phyloP scores from a whole-genome alignment of 2,888 invertebrate genomes.

The Chrysolina oricalcia region DNA sequence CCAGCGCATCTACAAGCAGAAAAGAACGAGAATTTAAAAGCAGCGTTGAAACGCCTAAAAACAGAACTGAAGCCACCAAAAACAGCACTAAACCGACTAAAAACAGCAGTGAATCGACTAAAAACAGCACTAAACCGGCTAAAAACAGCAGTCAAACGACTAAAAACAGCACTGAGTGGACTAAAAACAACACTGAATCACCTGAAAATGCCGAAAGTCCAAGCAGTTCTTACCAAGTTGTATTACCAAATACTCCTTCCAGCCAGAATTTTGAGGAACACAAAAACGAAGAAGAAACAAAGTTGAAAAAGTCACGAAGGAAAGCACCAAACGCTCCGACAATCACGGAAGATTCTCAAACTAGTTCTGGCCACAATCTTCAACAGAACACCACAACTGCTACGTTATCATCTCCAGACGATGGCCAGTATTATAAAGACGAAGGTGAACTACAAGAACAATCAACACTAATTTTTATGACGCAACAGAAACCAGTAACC shows the following conservation, averaged over 20 bases:
- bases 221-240: background rate
- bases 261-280: background rate
- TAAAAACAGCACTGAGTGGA: too few relatives aligned
- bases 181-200: too few relatives aligned
- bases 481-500: conserved; percentile 31
- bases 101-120: too few relatives aligned
- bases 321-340: too few relatives aligned
- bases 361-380: background rate
- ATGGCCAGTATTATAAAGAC: background rate
- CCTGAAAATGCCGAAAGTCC: background rate
- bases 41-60: background rate
- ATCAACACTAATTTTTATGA: conserved; percentile 47
- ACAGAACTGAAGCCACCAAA: background rate
- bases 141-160: too few relatives aligned
- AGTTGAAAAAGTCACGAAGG: background rate
- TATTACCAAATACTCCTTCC: background rate
- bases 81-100: too few relatives aligned
- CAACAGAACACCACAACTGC: background rate
- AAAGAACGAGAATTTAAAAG: conserved; percentile 24
- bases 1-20: conserved; percentile 18
- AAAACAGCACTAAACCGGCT: too few relatives aligned
- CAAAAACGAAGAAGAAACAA: background rate
- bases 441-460: conserved; percentile 22
- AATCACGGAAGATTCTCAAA: background rate
- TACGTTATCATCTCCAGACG: background rate